Evolutionary conservation across 2,113 vertebrate genomes (phyloP).

Genomic region (human): GRCh38 chr15:51686001-51686500

Average conservation of each 20-base stretch:
- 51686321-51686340: neutral
- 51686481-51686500: constrained; percentile 43
- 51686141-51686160: neutral
- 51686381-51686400: constrained; percentile 29
- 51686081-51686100: neutral
- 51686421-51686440: constrained; percentile 44
- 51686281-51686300: neutral
- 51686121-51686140: neutral
- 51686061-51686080: neutral
- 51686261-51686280: neutral
- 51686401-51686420: constrained; percentile 54
- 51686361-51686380: neutral
- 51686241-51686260: neutral
- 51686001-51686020: constrained; percentile 10
- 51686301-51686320: neutral
- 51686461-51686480: constrained; percentile 21
- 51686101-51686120: neutral
- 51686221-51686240: constrained; percentile 15
- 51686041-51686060: neutral
- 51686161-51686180: neutral
- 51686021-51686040: neutral
- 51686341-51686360: neutral
- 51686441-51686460: constrained; percentile 1
- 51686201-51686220: neutral
- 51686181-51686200: neutral